Percentiles rank a stretch among this genome's conserved stretches.
These are phyloP conservation scores for Sinodicranocentrus sp. DNA, from an alignment of 2,888 invertebrate species.

Conservation along the genomic window DNA sequence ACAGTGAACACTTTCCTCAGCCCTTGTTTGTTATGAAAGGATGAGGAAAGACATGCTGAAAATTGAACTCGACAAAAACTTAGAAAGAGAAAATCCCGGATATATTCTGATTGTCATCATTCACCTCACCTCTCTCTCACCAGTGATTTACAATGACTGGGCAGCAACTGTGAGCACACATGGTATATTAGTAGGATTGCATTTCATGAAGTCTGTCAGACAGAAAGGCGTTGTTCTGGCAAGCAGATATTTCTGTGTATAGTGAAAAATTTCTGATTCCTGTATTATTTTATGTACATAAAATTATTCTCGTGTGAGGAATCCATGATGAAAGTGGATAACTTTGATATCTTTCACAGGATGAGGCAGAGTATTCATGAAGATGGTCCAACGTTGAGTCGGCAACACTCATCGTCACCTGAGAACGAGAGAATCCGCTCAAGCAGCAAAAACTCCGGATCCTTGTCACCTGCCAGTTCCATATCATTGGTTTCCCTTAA, in stretches of 20 bases:
- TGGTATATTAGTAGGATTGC: neutral
- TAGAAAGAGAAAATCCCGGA: slow-evolving; percentile 1
- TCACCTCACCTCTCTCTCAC: neutral
- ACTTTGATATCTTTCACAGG: slow-evolving; percentile 17
- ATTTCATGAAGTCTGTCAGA: neutral
- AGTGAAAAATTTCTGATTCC: neutral
- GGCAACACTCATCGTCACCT: slow-evolving; percentile 51
- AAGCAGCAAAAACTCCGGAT: slow-evolving; percentile 51
- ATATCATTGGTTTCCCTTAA: slow-evolving; percentile 58
- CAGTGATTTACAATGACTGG: no score
- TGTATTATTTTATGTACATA: neutral
- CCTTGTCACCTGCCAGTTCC: slow-evolving; percentile 62
- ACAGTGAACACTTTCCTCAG: neutral
- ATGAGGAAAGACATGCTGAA: neutral
- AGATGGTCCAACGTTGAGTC: slow-evolving; percentile 56
- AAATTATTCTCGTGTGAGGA: neutral
- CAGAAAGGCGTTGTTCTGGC: neutral
- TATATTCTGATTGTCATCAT: neutral
- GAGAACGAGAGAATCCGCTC: slow-evolving; percentile 48
- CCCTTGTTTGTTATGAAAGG: neutral
- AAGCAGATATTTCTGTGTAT: neutral
- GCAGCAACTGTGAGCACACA: no score
- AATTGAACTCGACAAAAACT: neutral
- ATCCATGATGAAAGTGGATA: no score
- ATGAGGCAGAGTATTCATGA: slow-evolving; percentile 70